Evolutionary conservation across 2,113 vertebrate species (phyloP).

Genomic region (Hymenochirus boettgeri): DNA sequence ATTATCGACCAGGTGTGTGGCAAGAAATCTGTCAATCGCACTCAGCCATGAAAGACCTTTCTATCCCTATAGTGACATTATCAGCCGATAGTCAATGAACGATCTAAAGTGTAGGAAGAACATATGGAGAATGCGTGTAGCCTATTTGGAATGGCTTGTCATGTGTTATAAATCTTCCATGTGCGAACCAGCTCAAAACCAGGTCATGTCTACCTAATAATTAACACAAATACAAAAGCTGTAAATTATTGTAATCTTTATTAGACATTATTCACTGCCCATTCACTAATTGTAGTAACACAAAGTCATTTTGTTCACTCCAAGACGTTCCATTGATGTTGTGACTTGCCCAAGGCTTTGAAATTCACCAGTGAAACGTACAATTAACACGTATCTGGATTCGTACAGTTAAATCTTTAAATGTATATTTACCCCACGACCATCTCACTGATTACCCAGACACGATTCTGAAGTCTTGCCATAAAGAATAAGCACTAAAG

Average conservation of each 20-base stretch:
- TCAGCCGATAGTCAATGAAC: no score
- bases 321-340: slow-evolving; percentile 24
- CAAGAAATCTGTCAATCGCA: no score
- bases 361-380: slow-evolving; percentile 33
- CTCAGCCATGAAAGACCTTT: no score
- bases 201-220: no score
- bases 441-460: slow-evolving; percentile 12
- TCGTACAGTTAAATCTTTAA: slow-evolving; percentile 39
- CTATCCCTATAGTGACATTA: no score
- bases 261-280: neutral
- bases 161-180: no score
- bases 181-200: no score
- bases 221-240: neutral
- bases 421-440: slow-evolving; percentile 18
- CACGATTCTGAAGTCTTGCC: neutral
- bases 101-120: no score
- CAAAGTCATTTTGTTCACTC: neutral
- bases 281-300: slow-evolving; percentile 4
- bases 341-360: slow-evolving; percentile 10
- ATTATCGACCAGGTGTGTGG: no score
- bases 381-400: slow-evolving; percentile 42
- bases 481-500: neutral
- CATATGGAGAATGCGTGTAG: no score
- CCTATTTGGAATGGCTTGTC: no score
- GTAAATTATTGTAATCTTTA: slow-evolving; percentile 6